phyloP scores from a whole-genome alignment of 2,888 invertebrate species.

The Nomada lathburiana region DNA sequence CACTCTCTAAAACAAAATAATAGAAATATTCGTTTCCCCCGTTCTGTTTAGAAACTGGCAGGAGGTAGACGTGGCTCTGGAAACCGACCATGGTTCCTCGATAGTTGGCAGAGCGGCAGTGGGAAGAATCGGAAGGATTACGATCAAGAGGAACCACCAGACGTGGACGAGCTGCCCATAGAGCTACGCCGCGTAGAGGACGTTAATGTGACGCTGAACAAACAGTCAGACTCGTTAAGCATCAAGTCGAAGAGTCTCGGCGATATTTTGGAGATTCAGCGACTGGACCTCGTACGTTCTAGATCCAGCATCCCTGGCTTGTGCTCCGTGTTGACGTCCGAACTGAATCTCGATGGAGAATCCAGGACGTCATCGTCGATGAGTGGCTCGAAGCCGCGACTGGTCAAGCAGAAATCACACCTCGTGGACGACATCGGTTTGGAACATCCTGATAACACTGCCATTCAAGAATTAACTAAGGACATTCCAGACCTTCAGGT shows the following conservation, averaged over 20 bases:
- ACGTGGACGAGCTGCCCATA: slow-evolving; percentile 92
- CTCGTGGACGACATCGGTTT: slow-evolving; percentile 87
- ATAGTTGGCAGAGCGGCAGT: slow-evolving; percentile 88
- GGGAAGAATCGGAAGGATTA: slow-evolving; percentile 78
- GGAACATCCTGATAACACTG: slow-evolving; percentile 82
- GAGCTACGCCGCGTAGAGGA: slow-evolving; percentile 93
- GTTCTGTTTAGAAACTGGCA: slow-evolving; percentile 88
- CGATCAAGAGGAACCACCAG: slow-evolving; percentile 85
- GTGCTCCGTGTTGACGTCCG: slow-evolving; percentile 77
- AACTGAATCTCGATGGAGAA: slow-evolving; percentile 71
- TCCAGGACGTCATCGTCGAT: slow-evolving; percentile 69
- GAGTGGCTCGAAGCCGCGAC: slow-evolving; percentile 87
- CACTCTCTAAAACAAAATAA: background rate
- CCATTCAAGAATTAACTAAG: slow-evolving; percentile 86
- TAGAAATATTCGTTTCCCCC: too few species aligned
- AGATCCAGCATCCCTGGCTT: slow-evolving; percentile 91
- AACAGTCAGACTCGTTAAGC: slow-evolving; percentile 84
- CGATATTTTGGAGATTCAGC: slow-evolving; percentile 91
- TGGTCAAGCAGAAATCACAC: slow-evolving; percentile 94
- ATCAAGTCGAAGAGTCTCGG: slow-evolving; percentile 94
- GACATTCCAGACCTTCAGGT: slow-evolving; percentile 87
- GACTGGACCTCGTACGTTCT: slow-evolving; percentile 90
- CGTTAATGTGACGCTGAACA: slow-evolving; percentile 82
- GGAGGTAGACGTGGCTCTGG: slow-evolving; percentile 88
- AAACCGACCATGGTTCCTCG: slow-evolving; percentile 90